A percentile compares a stretch with the other conserved stretches of the same genome.
phyloP scores from a whole-genome alignment of 2,888 invertebrate species.

The Latrodectus elegans region DNA sequence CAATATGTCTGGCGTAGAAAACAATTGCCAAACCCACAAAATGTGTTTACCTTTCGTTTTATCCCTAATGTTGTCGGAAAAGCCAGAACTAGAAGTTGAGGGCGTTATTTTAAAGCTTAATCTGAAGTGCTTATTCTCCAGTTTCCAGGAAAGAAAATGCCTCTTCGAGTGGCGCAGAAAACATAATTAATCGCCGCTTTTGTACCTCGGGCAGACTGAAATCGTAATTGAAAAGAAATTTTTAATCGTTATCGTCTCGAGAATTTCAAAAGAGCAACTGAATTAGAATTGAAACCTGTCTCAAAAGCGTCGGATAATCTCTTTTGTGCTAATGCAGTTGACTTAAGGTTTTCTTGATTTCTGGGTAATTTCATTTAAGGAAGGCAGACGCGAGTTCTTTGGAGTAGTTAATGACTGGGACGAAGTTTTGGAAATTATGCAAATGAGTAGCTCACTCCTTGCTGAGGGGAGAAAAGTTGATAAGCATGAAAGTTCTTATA shows the following conservation, averaged over 20 bases:
- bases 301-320: conserved; percentile 31
- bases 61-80: conserved; percentile 6
- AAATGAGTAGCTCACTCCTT: too few relatives aligned
- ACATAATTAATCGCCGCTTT: conserved; percentile 55
- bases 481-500: too few relatives aligned
- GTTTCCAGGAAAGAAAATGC: conserved; percentile 36
- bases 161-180: conserved; percentile 35
- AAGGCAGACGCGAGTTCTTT: too few relatives aligned
- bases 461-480: too few relatives aligned
- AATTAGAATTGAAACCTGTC: conserved; percentile 50
- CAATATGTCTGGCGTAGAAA: too few relatives aligned
- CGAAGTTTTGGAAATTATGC: too few relatives aligned
- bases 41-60: conserved; percentile 30
- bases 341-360: too few relatives aligned
- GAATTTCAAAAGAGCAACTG: conserved; percentile 45
- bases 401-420: too few relatives aligned
- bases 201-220: conserved; percentile 32
- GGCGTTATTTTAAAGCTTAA: conserved; percentile 13
- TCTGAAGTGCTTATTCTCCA: conserved; percentile 35
- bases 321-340: background rate
- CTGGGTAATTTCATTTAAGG: too few relatives aligned
- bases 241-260: conserved; percentile 46
- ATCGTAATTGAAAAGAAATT: conserved; percentile 56
- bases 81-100: conserved; percentile 5
- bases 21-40: conserved; percentile 10